Conservation (phyloP, 2,113 vertebrate genomes). For the Gymnarchus niloticus region DNA sequence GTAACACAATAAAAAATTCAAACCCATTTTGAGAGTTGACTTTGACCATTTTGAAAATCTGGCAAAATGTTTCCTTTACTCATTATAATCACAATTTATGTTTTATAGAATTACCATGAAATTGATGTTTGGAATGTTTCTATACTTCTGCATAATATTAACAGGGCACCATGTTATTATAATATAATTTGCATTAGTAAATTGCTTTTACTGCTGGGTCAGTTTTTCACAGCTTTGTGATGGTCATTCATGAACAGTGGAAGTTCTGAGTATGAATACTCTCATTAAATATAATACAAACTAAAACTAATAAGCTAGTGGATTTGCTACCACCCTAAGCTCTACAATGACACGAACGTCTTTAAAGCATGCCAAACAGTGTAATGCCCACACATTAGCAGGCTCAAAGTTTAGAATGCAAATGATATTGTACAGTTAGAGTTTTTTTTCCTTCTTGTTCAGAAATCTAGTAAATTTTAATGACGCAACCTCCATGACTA, state of each 20-base stretch:
- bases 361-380: neutral
- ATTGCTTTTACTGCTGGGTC: neutral
- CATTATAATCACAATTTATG: neutral
- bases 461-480: neutral
- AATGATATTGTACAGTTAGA: neutral
- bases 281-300: neutral
- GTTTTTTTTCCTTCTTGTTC: no score
- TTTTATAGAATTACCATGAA: no score
- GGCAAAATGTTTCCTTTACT: neutral
- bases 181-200: neutral
- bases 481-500: neutral
- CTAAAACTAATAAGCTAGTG: neutral
- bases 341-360: neutral
- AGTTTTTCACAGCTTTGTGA: neutral
- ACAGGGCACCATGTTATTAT: neutral
- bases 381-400: neutral
- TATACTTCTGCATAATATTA: neutral
- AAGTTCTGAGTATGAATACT: neutral
- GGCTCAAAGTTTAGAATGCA: neutral
- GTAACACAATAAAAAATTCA: neutral
- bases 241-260: neutral
- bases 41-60: neutral
- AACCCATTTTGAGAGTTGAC: neutral
- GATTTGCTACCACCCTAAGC: neutral
- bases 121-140: neutral